phyloP scores from a whole-genome alignment of 2,113 vertebrate species.

The Myotis davidii region DNA sequence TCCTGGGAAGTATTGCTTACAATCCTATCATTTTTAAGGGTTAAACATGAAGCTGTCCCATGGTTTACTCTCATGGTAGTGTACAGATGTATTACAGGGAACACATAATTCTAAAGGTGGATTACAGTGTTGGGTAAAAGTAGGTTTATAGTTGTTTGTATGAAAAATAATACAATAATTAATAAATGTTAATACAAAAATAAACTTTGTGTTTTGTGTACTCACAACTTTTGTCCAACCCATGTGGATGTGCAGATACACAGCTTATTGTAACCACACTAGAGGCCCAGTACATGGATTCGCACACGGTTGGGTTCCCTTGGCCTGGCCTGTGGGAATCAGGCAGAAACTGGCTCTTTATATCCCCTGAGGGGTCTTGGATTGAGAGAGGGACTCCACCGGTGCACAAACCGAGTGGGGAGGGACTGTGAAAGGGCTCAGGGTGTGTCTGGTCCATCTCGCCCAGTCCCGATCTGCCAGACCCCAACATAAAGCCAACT shows the following conservation, averaged over 20 bases:
- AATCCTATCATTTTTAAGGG: fast-evolving
- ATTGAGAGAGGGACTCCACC: no score
- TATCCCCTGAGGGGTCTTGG: no score
- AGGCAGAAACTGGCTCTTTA: no score
- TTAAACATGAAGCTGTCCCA: fast-evolving
- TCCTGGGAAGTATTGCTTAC: fast-evolving
- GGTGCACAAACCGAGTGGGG: no score
- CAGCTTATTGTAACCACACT: background rate
- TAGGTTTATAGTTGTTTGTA: background rate
- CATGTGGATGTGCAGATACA: fast-evolving
- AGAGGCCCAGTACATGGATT: no score
- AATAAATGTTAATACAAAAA: background rate
- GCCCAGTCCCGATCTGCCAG: no score
- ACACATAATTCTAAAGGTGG: background rate
- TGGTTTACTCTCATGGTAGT: fast-evolving
- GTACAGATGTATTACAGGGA: fast-evolving
- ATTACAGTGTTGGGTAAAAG: background rate
- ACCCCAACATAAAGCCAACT: no score
- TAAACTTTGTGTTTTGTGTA: background rate
- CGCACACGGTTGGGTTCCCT: no score
- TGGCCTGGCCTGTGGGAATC: no score
- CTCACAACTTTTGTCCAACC: background rate
- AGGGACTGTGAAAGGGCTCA: no score
- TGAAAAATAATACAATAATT: background rate
- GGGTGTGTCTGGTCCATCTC: no score